Evolutionary conservation across 1,140 invertebrate species (phyloP).

Genomic region (Aricia agestis): DNA sequence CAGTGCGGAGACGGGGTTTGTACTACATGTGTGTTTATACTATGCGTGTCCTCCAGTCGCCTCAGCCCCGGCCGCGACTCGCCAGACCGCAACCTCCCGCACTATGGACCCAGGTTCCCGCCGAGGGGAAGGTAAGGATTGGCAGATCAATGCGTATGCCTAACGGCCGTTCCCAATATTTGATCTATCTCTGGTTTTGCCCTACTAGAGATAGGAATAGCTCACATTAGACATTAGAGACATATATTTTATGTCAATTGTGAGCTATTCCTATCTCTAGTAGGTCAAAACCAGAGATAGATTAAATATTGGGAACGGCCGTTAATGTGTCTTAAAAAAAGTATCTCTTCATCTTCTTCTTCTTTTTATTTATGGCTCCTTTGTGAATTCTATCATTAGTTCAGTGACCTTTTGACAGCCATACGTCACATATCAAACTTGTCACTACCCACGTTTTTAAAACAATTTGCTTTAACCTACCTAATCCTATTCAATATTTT

Average conservation of each 20-base stretch:
- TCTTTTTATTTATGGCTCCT: too few species aligned
- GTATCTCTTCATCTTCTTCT: too few species aligned
- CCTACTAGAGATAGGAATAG: too few species aligned
- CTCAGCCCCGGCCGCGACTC: conserved; percentile 88
- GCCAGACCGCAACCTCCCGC: conserved; percentile 87
- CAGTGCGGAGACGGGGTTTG: conserved; percentile 28
- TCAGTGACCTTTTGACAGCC: not conserved
- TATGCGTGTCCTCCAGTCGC: conserved; percentile 81
- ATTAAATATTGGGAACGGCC: too few species aligned
- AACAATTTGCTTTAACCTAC: too few species aligned
- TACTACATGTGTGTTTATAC: conserved; percentile 44
- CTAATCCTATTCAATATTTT: not conserved
- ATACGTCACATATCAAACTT: not conserved
- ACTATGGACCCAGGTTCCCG: conserved; percentile 91
- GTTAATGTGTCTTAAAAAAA: not conserved
- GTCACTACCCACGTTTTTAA: not conserved
- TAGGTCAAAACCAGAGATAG: too few species aligned
- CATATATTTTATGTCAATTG: too few species aligned
- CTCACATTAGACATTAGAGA: too few species aligned
- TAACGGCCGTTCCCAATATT: too few species aligned
- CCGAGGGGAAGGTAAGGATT: conserved; percentile 82
- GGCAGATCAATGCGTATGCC: not conserved
- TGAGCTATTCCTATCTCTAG: too few species aligned
- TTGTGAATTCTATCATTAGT: too few species aligned
- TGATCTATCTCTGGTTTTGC: too few species aligned